Evolutionary conservation across 2,888 invertebrate genomes (phyloP), one percentile per base, ranked within the genome.

Genomic region (Leptinotarsa juncta): DNA sequence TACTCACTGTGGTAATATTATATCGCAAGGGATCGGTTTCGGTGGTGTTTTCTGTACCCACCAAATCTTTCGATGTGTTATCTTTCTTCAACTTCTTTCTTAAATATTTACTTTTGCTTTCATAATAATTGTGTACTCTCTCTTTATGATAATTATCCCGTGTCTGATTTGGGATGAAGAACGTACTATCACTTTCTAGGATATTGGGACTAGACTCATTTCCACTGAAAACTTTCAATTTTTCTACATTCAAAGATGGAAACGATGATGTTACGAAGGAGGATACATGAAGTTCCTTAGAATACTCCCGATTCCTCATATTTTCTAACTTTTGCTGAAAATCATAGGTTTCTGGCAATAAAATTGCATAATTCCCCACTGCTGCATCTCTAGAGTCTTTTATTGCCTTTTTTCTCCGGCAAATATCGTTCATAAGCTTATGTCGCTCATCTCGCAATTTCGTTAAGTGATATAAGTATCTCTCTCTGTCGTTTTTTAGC

Each of bases 321-420:
- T 79, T 76, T 71, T 81, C 72, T 49, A 85, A 69, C 69, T 79
- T 82, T 67, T 82, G 79, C n/a, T 79, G 72, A 67, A 85, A 81
- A 49, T 83, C 81, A 23, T 81, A 79, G 23, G 76, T 77, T 7
- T 77, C 79, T 18, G 83, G 83, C 18, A 84, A 50, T 3, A 83
- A 74, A 4, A 85, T 79, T 7, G 81, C 81, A 70, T 81, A 84
- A 53, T 80, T 83, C 5, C 85, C 85, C 26, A 82, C 83, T 23
- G 83, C 79, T 26, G 79, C 83, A 74, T 85, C 85, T 70, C 81
- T 85, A 3, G 70, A 67, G 53, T 80, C 74, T 4, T 70, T 20
- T 32, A 74, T 67, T 4, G 67, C 71, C 4, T 62, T 70, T 57
- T 81, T 82, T n/a, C 73, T 77, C 14, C 73, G 65, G 51, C 84